A percentile compares a stretch with the other conserved stretches of the same genome.
Evolutionary conservation across 2,113 vertebrate genomes (phyloP).

Genomic region (Anseranas semipalmata): DNA sequence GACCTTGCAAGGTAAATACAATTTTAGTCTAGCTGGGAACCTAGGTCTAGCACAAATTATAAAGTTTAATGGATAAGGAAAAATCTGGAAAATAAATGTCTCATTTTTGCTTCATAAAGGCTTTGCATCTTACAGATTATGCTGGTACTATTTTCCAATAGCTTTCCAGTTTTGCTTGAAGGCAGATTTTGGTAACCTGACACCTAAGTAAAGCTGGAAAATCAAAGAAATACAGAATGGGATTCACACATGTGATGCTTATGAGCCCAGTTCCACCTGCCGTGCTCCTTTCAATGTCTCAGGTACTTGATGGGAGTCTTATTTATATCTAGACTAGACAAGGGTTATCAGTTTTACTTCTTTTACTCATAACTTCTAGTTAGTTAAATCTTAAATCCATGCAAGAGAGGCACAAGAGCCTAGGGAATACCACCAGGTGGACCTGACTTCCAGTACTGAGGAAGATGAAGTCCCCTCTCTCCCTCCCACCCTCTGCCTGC

Average conservation of each 20-base stretch:
- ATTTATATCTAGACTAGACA: neutral
- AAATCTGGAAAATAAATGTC: neutral
- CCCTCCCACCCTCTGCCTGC: neutral
- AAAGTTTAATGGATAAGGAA: neutral
- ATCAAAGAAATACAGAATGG: neutral
- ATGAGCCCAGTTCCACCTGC: neutral
- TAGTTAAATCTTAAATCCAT: neutral
- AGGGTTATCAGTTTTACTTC: neutral
- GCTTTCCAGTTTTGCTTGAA: neutral
- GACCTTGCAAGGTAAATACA: neutral
- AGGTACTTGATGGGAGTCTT: neutral
- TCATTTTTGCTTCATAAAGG: neutral
- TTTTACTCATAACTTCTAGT: neutral
- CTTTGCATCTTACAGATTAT: neutral
- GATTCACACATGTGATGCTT: neutral
- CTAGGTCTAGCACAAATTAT: conserved; percentile 3
- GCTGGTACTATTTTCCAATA: neutral
- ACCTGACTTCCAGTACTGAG: neutral
- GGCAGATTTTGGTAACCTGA: neutral
- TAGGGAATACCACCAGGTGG: neutral
- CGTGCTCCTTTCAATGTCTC: neutral
- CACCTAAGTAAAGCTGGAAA: neutral
- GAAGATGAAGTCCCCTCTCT: neutral
- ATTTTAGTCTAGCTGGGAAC: neutral
- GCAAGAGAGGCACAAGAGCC: neutral